Evolutionary conservation across 2,113 vertebrate genomes (phyloP).

Genomic region (Neotoma lepida): DNA sequence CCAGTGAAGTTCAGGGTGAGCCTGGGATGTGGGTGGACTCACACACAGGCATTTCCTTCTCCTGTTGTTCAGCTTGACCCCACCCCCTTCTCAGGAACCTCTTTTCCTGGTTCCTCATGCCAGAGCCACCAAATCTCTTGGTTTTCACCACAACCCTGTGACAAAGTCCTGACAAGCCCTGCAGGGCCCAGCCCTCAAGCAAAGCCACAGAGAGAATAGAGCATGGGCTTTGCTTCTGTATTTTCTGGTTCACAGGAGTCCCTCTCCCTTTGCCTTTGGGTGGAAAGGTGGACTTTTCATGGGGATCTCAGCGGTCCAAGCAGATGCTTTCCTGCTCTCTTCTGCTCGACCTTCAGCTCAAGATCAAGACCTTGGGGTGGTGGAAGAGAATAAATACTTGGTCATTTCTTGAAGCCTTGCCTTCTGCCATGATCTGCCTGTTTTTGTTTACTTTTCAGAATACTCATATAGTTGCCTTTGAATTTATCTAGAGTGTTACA

Average conservation of each 20-base stretch:
- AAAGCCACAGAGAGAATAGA: background rate
- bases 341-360: background rate
- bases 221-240: background rate
- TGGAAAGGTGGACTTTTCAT: background rate
- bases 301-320: background rate
- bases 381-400: background rate
- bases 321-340: background rate
- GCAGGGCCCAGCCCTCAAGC: background rate
- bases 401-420: background rate
- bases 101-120: conserved; percentile 23
- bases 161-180: background rate
- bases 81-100: background rate
- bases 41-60: background rate
- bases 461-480: background rate
- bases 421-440: background rate
- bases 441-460: background rate
- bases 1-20: background rate
- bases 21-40: background rate
- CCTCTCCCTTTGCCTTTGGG: background rate
- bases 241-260: background rate
- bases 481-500: background rate
- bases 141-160: background rate
- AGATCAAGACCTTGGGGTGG: background rate
- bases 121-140: background rate
- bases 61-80: background rate